Evolutionary conservation across 2,113 vertebrate genomes (phyloP), one percentile per base, ranked within the genome.

Genomic region (Cebus imitator): DNA sequence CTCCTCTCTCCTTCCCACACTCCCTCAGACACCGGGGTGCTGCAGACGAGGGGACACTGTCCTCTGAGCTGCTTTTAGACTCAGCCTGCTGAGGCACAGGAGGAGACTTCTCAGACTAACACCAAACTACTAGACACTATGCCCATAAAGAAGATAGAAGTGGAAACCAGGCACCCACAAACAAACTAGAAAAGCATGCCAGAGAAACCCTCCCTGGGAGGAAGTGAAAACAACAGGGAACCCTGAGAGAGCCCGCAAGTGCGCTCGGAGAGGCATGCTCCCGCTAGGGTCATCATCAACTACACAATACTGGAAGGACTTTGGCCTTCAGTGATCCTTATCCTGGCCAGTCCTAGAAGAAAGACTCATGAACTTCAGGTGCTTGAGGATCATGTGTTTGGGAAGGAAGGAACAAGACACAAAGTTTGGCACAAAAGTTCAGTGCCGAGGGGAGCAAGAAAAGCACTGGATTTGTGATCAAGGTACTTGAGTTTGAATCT

Each of bases 1-100:
- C 7, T 11, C 2, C 75, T 58, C 43, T 61, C 4, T 2, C 2
- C 81, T 40, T 37, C 8, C 8, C 13, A 20, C 12, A 20, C 27
- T 55, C 79, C n/a, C 35, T 78, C 66, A 57, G 57, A 92, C 45
- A 45, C 70, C 9, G 35, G n/a, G 76, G 48, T 8, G 23, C 79
- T 0, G 0, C 23, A 55, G n/a, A 45, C 2, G 0, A 55, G 7
- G 72, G 16, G 40, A 4, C 30, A 3, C 48, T 3, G 2, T 43
- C 82, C 87, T 73, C 64, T 3, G 0, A 8, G 35, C 25, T 52
- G 27, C 43, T 91, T 50, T 48, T 20, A 82, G 57, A 32, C 27
- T 8, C 13, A 14, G 48, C 90, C 61, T 37, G 16, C 68, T 70
- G 13, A 61, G 10, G 23, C 72, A 35, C 45, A 55, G 18, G 30